These are phyloP conservation scores for Oedothorax gibbosus DNA, from an alignment of 1,140 invertebrate genomes.

Conservation along the genomic window DNA sequence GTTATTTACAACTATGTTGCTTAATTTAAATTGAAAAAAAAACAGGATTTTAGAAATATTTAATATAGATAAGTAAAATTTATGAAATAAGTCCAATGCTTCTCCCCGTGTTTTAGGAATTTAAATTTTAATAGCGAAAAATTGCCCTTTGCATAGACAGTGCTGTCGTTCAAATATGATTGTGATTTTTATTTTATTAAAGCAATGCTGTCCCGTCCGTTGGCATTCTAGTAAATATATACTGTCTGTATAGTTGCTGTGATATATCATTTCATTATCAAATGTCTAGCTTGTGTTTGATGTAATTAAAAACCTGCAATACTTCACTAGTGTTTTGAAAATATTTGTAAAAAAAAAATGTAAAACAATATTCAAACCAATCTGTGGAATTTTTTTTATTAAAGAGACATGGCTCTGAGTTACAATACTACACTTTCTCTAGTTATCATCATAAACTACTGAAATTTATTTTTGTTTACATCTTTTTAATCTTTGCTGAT, in stretches of 20 bases:
- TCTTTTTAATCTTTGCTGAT: too few species aligned
- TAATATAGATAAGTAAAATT: too few species aligned
- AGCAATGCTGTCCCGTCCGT: slow-evolving; percentile 57
- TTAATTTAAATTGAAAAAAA: too few species aligned
- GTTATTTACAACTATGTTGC: too few species aligned
- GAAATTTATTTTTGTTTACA: too few species aligned
- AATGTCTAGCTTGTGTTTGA: slow-evolving; percentile 39
- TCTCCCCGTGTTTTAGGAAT: too few species aligned
- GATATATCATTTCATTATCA: slow-evolving; percentile 46
- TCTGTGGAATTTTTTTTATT: too few species aligned
- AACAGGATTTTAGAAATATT: too few species aligned
- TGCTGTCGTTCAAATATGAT: slow-evolving; percentile 38
- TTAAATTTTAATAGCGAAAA: slow-evolving; percentile 6
- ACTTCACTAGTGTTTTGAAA: slow-evolving; percentile 32
- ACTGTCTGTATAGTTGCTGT: slow-evolving; percentile 56
- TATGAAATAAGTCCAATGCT: too few species aligned
- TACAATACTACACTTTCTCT: too few species aligned
- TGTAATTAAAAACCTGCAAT: slow-evolving; percentile 29
- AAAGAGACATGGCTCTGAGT: too few species aligned
- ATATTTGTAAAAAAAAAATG: slow-evolving; percentile 33
- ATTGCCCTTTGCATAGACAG: slow-evolving; percentile 30
- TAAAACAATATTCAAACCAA: slow-evolving; percentile 45
- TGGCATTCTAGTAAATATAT: slow-evolving; percentile 42
- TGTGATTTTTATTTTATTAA: slow-evolving; percentile 51
- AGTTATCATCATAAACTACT: too few species aligned